Evolutionary conservation across 2,113 vertebrate species (phyloP), one percentile per base, ranked within the genome.

Genomic region (Burhinus bistriatus): DNA sequence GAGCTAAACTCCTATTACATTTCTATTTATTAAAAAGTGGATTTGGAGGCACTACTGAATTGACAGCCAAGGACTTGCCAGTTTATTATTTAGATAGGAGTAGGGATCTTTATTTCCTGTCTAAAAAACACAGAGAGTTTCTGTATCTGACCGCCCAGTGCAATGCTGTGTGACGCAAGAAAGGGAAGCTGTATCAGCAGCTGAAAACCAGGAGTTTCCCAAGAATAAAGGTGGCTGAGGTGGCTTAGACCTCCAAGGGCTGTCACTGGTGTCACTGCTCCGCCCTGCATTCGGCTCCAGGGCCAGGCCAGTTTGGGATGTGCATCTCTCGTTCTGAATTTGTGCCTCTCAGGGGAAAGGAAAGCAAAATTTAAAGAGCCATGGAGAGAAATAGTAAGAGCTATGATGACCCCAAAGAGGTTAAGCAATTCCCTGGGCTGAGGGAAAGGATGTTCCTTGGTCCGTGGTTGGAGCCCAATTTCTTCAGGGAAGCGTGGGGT

Each of bases 401-500:
- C 3, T 86, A 36, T 15, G 29, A 61, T 9, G 15, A 72, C 11
- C 13, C 13, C 13, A 36, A 4, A 23, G 12, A 59, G 1, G 11
- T 55, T 18, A 42, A 47, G 14, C n/a, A 23, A 14, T 44, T 47
- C 13, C 20, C 22, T 86, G 23, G 19, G 9, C 9, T 86, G 20
- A 49, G n/a, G 5, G 10, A 12, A 64, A 36, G 12, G 12, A 12
- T 51, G 5, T 4, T 65, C 5, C 15, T 64, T 0, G 1, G 38
- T 29, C 11, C 4, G 2, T 17, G 3, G 5, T 12, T 59, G 49
- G 25, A 70, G 5, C 4, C 6, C 10, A 18, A 8, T 75, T 86
- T 73, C 40, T 10, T 3, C 18, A 70, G 29, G 25, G 18, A 75
- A 45, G 1, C 0, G 0, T 29, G 32, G 5, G 4, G 10, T 58